Evolutionary conservation across 2,113 vertebrate species (phyloP), one percentile per base, ranked within the genome.

Genomic region (Atherinomorus stipes): DNA sequence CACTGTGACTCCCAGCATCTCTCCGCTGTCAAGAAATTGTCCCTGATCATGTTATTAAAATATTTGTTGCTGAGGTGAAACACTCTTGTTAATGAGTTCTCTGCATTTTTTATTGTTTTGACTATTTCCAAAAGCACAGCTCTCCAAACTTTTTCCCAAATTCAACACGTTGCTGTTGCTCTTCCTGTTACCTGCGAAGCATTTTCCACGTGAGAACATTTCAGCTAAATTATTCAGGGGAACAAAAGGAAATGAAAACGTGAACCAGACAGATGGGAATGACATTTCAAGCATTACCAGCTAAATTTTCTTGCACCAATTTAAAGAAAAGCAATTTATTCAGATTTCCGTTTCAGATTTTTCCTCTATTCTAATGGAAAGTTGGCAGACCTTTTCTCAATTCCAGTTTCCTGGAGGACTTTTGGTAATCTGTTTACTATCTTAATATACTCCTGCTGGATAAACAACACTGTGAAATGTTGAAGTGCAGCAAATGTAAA

Each of bases 391-490:
- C 51, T 28, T 51, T 71, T 31, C 69, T 75, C 23, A 59, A 51
- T 68, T 62, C 52, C 37, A 3, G 4, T 66, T 58, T 80, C 74
- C 78, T 71, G 75, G 64, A 15, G 52, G 51, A 50, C 22, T 40
- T 45, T 18, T 78, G 65, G 58, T 73, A 68, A 78, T 78, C 69
- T 73, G 53, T 56, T 58, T 42, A 45, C 76, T 26, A 69, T 68
- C 40, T 69, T 9, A 13, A 5, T 9, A 26, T 28, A 57, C 22
- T 2, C 1, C 59, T 57, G 60, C 71, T 64, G 68, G 79, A 74
- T n/a, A 50, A 49, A 59, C 52, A 71, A 34, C 13, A 53, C 57
- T 3, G 12, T 44, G 26, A 76, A 70, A 70, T 63, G 61, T 65
- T 34, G 71, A 59, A 70, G 59, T 78, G 47, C 19, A 22, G 60